Percentiles rank a stretch among this genome's conserved stretches.
Evolutionary conservation across 2,888 invertebrate genomes (phyloP).

Genomic region (Ochropleura plecta): DNA sequence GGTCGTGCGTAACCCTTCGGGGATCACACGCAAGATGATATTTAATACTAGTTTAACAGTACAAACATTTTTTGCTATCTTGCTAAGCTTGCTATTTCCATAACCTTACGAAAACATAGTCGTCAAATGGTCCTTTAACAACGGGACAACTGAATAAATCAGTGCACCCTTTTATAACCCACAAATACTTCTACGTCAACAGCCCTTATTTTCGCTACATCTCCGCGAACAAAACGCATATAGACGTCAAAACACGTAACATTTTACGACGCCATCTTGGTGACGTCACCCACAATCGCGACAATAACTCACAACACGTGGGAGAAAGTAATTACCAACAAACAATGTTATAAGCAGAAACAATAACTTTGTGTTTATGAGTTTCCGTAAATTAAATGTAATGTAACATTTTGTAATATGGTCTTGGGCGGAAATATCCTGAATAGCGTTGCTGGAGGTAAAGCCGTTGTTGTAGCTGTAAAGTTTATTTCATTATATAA

Average conservation of each 20-base stretch:
- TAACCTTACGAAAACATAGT: not conserved
- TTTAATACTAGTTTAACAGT: no score
- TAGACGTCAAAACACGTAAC: constrained; percentile 7
- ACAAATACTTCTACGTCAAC: constrained; percentile 8
- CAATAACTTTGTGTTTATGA: constrained; percentile 44
- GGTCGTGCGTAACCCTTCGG: no score
- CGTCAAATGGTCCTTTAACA: not conserved
- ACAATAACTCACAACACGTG: constrained; percentile 29
- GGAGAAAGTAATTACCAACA: constrained; percentile 38
- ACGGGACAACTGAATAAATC: constrained; percentile 10
- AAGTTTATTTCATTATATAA: not conserved
- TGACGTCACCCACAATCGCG: constrained; percentile 36
- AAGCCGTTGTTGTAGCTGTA: not conserved
- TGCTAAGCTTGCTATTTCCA: not conserved
- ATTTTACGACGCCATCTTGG: constrained; percentile 21
- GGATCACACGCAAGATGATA: no score
- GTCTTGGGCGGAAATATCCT: constrained; percentile 14
- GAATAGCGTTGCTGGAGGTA: constrained; percentile 1
- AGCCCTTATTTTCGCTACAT: not conserved
- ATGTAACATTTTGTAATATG: constrained; percentile 14
- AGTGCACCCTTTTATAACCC: constrained; percentile 9
- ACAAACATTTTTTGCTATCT: no score
- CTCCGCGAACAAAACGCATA: not conserved
- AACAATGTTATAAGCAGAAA: constrained; percentile 41
- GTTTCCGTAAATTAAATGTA: constrained; percentile 35